Evolutionary conservation across 35 echinoderm and acorn worm genomes (phyloP).

Genomic region (Lytechinus variegatus): DNA sequence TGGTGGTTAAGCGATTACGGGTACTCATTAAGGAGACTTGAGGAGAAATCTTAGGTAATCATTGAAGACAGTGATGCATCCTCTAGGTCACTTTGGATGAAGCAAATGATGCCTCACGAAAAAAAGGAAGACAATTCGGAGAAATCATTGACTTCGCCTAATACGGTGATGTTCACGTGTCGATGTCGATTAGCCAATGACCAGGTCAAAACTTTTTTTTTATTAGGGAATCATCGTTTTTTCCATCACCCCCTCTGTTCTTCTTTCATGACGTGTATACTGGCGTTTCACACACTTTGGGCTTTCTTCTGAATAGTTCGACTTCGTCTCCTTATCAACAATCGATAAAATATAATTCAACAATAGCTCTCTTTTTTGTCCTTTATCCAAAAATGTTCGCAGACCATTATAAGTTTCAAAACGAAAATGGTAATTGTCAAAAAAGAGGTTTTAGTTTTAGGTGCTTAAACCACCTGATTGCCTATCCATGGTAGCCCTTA

Average conservation of each 20-base stretch:
- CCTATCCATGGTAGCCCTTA: too few species aligned
- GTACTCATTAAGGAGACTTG: neutral
- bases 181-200: neutral
- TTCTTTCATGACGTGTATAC: neutral
- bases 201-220: neutral
- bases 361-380: too few species aligned
- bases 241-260: neutral
- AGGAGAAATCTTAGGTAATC: constrained; percentile 16
- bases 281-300: neutral
- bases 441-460: too few species aligned
- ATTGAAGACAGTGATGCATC: neutral
- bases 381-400: too few species aligned
- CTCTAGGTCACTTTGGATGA: neutral
- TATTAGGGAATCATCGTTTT: neutral
- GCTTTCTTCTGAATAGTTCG: neutral
- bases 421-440: too few species aligned
- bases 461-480: too few species aligned
- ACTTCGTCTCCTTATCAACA: neutral
- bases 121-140: constrained; percentile 12
- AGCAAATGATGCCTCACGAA: neutral
- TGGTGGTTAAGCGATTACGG: constrained; percentile 24
- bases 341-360: too few species aligned
- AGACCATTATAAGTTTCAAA: too few species aligned
- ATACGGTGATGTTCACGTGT: constrained; percentile 17
- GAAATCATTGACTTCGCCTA: neutral